Evolutionary conservation across 2,797 vertebrate species (phyloP).

Genomic region (Poeciliopsis paucimaculata): DNA sequence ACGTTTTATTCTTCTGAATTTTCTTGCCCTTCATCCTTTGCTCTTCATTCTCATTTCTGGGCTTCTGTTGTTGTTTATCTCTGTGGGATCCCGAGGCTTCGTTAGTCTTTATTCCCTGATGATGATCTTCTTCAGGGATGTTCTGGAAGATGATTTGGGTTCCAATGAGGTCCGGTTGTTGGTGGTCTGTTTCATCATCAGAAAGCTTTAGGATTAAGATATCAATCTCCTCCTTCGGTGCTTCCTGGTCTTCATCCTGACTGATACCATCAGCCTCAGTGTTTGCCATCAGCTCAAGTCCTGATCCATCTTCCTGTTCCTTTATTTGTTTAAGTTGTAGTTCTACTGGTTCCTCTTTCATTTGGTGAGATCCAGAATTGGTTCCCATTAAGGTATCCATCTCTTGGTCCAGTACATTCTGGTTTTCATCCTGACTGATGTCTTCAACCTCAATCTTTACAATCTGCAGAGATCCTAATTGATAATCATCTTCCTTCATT

Average conservation of each 20-base stretch:
- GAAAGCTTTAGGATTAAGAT: not conserved
- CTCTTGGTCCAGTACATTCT: not conserved
- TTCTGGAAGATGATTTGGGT: not conserved
- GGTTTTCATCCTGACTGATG: not conserved
- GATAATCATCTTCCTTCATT: not conserved
- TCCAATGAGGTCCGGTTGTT: not conserved
- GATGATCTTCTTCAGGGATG: not conserved
- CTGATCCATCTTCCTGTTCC: not conserved
- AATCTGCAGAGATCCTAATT: not conserved
- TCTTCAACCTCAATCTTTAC: not conserved
- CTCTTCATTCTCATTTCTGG: not conserved
- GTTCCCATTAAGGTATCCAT: not conserved
- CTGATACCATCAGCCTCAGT: not conserved
- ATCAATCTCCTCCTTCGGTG: not conserved
- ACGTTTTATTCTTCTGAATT: not conserved
- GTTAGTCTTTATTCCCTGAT: not conserved
- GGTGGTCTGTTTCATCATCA: not conserved
- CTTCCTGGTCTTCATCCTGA: not conserved
- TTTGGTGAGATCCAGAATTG: not conserved
- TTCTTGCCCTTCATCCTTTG: not conserved
- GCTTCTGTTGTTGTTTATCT: not conserved
- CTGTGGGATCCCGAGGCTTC: not conserved
- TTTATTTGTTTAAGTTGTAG: not conserved
- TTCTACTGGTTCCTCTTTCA: not conserved
- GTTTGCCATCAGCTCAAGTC: not conserved